Percentiles rank a stretch among this genome's conserved stretches.
Evolutionary conservation across 2,113 vertebrate species (phyloP).

Genomic region (Strix aluco): DNA sequence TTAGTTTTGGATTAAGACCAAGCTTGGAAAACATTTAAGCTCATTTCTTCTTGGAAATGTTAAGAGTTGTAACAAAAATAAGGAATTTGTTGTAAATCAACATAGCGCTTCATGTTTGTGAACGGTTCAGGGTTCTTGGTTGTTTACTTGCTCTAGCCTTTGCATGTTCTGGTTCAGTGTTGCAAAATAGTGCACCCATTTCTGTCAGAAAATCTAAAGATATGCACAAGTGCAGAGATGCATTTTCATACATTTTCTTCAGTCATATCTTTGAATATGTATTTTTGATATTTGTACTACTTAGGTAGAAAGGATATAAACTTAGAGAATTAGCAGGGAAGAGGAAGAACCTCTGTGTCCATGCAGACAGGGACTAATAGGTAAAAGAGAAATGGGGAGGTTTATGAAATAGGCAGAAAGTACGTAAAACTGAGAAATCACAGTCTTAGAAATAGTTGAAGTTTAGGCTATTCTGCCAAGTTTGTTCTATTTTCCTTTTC

Average conservation of each 20-base stretch:
- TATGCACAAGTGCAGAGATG: neutral
- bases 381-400: neutral
- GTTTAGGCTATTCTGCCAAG: neutral
- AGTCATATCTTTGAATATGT: neutral
- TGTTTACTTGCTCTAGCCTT: neutral
- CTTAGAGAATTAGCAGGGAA: neutral
- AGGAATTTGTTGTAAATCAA: neutral
- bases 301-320: neutral
- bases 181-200: neutral
- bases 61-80: neutral
- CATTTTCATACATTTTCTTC: neutral
- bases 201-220: neutral
- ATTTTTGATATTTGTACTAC: neutral
- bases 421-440: neutral
- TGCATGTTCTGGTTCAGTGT: neutral
- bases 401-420: neutral
- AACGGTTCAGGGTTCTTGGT: neutral
- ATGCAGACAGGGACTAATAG: neutral
- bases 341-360: neutral
- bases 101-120: neutral
- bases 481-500: neutral
- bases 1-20: neutral
- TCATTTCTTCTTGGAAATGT: neutral
- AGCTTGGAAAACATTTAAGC: neutral
- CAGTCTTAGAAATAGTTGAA: neutral